These are phyloP conservation scores for Melanostoma mellinum DNA, from an alignment of 2,888 invertebrate species.

Conservation along the genomic window DNA sequence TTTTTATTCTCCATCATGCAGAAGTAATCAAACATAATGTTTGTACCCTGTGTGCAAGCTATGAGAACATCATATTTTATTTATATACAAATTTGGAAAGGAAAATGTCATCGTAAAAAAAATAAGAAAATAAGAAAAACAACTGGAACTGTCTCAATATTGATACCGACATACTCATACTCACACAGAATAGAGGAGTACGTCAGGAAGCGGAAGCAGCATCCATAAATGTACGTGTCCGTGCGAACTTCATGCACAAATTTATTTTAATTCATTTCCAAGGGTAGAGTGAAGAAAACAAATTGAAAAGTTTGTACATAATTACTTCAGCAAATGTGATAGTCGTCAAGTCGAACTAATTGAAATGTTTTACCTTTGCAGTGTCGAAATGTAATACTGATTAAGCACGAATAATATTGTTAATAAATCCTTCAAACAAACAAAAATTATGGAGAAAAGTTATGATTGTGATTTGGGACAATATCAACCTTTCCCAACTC, in stretches of 20 bases:
- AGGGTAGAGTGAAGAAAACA: neutral
- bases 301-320: neutral
- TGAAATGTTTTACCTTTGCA: constrained; percentile 9
- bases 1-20: neutral
- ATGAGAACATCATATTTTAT: constrained; percentile 40
- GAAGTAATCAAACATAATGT: constrained; percentile 40
- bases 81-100: constrained; percentile 18
- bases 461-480: constrained; percentile 18
- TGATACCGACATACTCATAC: neutral
- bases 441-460: constrained; percentile 7
- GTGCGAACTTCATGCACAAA: neutral
- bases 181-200: neutral
- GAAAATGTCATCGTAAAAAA: constrained; percentile 30
- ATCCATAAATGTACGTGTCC: neutral
- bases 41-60: constrained; percentile 20
- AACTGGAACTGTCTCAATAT: constrained; percentile 13
- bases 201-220: no score
- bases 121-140: constrained; percentile 4
- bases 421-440: constrained; percentile 22
- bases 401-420: constrained; percentile 9
- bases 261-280: neutral
- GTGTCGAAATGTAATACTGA: neutral
- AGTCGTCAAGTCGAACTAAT: neutral
- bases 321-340: neutral
- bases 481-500: no score